Percentiles rank a stretch among this genome's conserved stretches.
Conservation (phyloP, 2,888 invertebrate species). For the Bruchidius siliquastri region DNA sequence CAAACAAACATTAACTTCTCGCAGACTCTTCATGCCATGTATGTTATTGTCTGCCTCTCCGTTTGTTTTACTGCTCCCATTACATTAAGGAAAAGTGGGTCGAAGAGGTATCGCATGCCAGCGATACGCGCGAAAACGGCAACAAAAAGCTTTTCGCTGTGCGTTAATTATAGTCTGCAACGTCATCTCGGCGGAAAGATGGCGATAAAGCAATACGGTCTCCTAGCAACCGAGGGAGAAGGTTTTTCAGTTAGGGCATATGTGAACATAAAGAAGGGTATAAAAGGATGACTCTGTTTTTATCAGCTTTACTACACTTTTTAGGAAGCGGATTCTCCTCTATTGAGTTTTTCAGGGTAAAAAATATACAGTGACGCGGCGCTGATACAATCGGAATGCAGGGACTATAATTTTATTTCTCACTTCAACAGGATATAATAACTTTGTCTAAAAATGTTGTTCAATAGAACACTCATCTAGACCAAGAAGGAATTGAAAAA, state of each 20-base stretch:
- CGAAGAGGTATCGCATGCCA: neutral
- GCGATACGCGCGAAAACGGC: neutral
- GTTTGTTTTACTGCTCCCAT: neutral
- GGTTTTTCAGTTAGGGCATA: neutral
- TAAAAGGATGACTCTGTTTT: neutral
- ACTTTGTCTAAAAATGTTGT: too few species aligned
- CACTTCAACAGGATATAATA: too few species aligned
- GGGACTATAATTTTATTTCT: too few species aligned
- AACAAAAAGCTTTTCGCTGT: neutral
- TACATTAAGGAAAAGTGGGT: neutral
- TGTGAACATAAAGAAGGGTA: neutral
- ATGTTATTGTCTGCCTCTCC: neutral
- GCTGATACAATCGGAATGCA: too few species aligned
- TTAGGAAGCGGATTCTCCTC: neutral
- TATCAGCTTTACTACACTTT: neutral
- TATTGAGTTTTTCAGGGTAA: neutral
- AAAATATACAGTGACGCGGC: too few species aligned
- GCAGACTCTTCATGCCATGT: neutral
- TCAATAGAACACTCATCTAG: too few species aligned
- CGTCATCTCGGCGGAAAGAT: neutral
- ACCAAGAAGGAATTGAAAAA: too few species aligned
- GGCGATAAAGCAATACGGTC: neutral
- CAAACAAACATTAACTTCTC: neutral
- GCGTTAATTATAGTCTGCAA: neutral
- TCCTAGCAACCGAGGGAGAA: neutral